Evolutionary conservation across 2,888 invertebrate genomes (phyloP).

Genomic region (Dryobotodes eremita): DNA sequence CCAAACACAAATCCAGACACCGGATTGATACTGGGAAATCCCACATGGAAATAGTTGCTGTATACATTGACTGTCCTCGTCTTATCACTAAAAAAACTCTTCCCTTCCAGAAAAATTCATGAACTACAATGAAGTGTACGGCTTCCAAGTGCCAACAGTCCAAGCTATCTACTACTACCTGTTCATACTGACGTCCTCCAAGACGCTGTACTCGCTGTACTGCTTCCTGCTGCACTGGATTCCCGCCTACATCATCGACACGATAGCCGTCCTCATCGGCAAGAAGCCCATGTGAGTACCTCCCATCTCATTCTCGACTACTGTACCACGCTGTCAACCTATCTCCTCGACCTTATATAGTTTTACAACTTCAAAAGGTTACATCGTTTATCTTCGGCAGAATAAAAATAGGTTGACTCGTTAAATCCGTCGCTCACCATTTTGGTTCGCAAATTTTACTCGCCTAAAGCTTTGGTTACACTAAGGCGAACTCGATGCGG

Average conservation of each 20-base stretch:
- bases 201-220: constrained; percentile 90
- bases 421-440: no score
- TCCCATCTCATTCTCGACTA: not conserved
- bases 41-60: not conserved
- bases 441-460: no score
- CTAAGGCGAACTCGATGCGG: no score
- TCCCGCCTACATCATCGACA: constrained; percentile 92
- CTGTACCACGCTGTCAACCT: no score
- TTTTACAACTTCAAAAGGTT: no score
- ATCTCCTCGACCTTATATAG: not conserved
- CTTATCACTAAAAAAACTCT: not conserved
- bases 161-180: constrained; percentile 92
- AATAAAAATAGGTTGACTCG: no score
- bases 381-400: no score
- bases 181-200: constrained; percentile 91
- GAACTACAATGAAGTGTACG: constrained; percentile 87
- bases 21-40: not conserved
- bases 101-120: constrained; percentile 89
- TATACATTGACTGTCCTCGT: not conserved
- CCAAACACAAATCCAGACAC: not conserved
- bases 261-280: constrained; percentile 89
- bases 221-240: constrained; percentile 91
- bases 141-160: constrained; percentile 89
- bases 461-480: no score
- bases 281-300: constrained; percentile 91